Evolutionary conservation across 2,888 invertebrate genomes (phyloP), one percentile per base, ranked within the genome.

Genomic region (Nesidiocoris tenuis): DNA sequence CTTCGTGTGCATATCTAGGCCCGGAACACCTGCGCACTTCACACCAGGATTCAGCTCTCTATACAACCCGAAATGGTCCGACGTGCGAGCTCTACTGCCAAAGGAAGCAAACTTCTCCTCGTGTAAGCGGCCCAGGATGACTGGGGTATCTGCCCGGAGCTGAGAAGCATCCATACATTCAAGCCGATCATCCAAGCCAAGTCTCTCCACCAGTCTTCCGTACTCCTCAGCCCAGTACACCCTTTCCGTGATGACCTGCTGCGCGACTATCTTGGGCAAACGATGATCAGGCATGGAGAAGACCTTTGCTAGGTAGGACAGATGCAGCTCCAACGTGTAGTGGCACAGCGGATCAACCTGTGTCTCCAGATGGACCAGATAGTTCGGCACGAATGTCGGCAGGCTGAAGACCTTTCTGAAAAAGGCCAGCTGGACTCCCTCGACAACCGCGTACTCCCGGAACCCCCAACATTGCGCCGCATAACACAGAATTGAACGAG

Each of bases 341-440:
- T n/a, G n/a, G n/a, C n/a, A n/a, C n/a, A n/a, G n/a, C n/a, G 19
- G 65, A 17, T 65, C 65, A 24, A 65, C 25, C 3, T 65, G 19
- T 0, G 65, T 65, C 12, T 25, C 65, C 25, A 65, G 25, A 16
- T 23, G 65, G 1, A 65, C 5, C 1, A 59, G 61, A n/a, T 59
- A 59, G n/a, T 21, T 1, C 2, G 7, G 61, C 0, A 24, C 61
- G n/a, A 21, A 61, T 3, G 2, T n/a, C 1, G 61, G 21, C 2
- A 61, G 9, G 22, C 9, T 12, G 9, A 61, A 61, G 1, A 61
- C 12, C 9, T 9, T 19, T 1, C 61, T 2, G 1, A 61, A 23
- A 9, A 61, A 61, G 22, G 9, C 24, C 2, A 23, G 21, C 65
- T 25, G 65, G 5, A 65, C 25, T 17, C n/a, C 18, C n/a, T 65